Percentiles rank a stretch among this genome's conserved stretches.
phyloP scores from a whole-genome alignment of 2,797 vertebrate genomes.

The Onychomys arenicola region DNA sequence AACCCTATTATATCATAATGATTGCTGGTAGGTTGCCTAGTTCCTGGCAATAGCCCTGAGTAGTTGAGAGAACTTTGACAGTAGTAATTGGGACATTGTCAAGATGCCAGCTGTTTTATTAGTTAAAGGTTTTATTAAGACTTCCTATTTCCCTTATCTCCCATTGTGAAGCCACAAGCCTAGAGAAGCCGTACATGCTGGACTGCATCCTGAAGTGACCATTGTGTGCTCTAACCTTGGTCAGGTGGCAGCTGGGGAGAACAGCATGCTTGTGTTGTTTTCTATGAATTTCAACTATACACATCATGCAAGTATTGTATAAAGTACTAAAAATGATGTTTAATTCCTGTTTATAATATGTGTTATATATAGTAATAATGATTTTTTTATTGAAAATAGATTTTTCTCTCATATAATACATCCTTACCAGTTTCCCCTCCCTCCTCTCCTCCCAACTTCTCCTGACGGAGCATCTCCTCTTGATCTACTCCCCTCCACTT shows the following conservation, averaged over 20 bases:
- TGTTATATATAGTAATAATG: neutral
- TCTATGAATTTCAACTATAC: neutral
- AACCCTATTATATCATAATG: neutral
- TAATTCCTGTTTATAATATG: neutral
- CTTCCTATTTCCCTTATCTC: neutral
- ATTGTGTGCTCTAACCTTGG: neutral
- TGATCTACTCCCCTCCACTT: too few relatives aligned
- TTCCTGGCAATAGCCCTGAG: neutral
- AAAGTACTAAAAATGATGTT: neutral
- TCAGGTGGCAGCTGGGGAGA: neutral
- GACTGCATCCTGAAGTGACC: neutral
- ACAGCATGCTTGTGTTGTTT: neutral
- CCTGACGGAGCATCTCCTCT: too few relatives aligned
- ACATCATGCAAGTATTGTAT: neutral
- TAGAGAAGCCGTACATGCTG: neutral
- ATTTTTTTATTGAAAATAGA: neutral
- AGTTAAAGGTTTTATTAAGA: constrained; percentile 3
- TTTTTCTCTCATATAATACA: neutral
- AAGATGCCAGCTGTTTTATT: constrained; percentile 3
- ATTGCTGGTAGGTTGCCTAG: neutral
- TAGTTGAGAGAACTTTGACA: constrained; percentile 6
- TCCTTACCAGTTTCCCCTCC: neutral
- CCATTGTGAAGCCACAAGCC: neutral
- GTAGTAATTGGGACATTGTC: neutral
- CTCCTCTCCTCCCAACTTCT: too few relatives aligned